A percentile compares a stretch with the other conserved stretches of the same genome.
phyloP scores from a whole-genome alignment of 2,888 invertebrate species.

The Chrysotoxum bicinctum region DNA sequence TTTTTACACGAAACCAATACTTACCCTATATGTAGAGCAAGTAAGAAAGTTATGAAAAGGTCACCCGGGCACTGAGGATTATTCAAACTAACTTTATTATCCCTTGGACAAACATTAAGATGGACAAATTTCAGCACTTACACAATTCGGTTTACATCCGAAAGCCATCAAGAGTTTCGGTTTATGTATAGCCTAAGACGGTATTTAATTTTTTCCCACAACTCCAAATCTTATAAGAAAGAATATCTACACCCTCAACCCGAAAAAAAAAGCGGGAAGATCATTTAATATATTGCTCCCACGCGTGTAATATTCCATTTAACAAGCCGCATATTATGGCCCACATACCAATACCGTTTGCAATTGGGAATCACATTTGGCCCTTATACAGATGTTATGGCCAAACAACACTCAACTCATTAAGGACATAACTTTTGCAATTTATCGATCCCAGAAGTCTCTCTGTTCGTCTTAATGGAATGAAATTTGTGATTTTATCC shows the following conservation, averaged over 20 bases:
- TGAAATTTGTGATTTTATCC: conserved; percentile 33
- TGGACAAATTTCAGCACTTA: not conserved
- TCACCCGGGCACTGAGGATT: not conserved
- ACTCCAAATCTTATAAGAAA: not conserved
- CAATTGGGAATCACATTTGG: conserved; percentile 27
- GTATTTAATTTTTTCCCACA: not conserved
- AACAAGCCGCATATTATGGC: conserved; percentile 28
- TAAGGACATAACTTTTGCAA: conserved; percentile 36
- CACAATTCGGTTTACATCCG: not conserved
- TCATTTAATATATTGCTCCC: conserved; percentile 30
- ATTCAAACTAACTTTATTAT: conserved; percentile 14
- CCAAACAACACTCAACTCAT: conserved; percentile 38
- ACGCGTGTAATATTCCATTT: conserved; percentile 35
- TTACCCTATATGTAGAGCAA: no score
- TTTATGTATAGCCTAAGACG: not conserved
- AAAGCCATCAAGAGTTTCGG: not conserved
- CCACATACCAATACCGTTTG: not conserved
- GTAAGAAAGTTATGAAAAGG: no score
- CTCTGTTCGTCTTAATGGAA: conserved; percentile 31
- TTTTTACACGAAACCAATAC: no score
- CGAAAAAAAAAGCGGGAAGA: not conserved
- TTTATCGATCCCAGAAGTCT: conserved; percentile 42
- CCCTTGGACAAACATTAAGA: not conserved
- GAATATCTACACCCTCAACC: not conserved
- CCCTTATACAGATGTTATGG: conserved; percentile 11